Evolutionary conservation across 2,797 vertebrate genomes (phyloP).

Genomic region (Prionace glauca): DNA sequence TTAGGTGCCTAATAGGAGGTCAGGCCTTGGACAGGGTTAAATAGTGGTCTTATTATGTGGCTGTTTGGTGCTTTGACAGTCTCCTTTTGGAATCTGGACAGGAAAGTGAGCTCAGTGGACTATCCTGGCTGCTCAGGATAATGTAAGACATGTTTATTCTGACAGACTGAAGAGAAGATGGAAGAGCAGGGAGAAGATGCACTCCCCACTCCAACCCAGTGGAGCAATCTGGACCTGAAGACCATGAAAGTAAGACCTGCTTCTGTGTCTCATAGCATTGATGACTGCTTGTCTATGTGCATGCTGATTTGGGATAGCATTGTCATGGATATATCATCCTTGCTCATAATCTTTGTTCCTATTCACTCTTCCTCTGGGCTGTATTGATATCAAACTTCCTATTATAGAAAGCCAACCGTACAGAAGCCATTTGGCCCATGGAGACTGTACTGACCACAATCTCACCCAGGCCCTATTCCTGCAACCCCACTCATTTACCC

Average conservation of each 20-base stretch:
- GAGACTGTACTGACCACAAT: no score
- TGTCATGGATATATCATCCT: not conserved
- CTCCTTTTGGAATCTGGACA: not conserved
- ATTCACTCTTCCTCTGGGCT: not conserved
- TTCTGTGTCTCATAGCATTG: not conserved
- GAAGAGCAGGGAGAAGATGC: conserved; percentile 23
- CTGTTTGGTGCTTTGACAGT: not conserved
- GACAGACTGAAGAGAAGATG: conserved; percentile 28
- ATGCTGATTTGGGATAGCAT: no score
- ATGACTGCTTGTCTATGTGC: not conserved
- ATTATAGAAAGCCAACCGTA: not conserved
- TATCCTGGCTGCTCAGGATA: not conserved
- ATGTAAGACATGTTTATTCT: not conserved
- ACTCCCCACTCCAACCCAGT: conserved; percentile 22
- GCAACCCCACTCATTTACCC: no score
- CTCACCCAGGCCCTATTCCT: no score
- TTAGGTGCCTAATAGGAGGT: not conserved
- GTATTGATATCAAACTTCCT: not conserved
- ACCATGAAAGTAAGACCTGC: conserved; percentile 2
- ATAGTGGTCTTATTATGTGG: not conserved
- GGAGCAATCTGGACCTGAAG: conserved; percentile 12
- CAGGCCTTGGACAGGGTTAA: not conserved
- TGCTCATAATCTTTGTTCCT: not conserved
- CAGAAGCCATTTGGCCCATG: no score
- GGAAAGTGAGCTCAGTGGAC: not conserved